phyloP scores from a whole-genome alignment of 2,888 invertebrate species.

The Cosmorhoe ocellata region DNA sequence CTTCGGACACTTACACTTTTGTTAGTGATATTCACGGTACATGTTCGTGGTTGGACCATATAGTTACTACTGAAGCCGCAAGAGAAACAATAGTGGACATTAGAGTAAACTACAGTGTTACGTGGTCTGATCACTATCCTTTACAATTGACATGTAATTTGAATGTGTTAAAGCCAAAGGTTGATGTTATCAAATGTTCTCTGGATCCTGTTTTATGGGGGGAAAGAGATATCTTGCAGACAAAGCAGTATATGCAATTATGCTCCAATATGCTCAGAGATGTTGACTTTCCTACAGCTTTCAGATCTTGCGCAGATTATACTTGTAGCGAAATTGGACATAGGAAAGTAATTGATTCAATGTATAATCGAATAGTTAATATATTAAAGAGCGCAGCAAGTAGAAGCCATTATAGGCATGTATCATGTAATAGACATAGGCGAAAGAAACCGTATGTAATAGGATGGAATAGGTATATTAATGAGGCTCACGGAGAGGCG shows the following conservation, averaged over 20 bases:
- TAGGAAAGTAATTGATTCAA: slow-evolving; percentile 12
- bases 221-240: background rate
- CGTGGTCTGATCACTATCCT: slow-evolving; percentile 29
- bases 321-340: slow-evolving; percentile 19
- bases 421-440: too few species aligned
- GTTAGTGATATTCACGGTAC: slow-evolving; percentile 7
- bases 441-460: too few species aligned
- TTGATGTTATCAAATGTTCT: background rate
- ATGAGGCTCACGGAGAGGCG: too few species aligned
- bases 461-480: too few species aligned
- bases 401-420: too few species aligned
- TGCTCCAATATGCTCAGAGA: slow-evolving; percentile 1
- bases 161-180: background rate
- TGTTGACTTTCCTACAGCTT: slow-evolving; percentile 12
- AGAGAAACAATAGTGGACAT: slow-evolving; percentile 3
- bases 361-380: too few species aligned
- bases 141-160: slow-evolving; percentile 19
- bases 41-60: slow-evolving; percentile 13
- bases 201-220: slow-evolving; percentile 12
- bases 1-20: slow-evolving; percentile 5
- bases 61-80: slow-evolving; percentile 12
- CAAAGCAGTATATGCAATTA: background rate
- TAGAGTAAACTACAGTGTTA: slow-evolving; percentile 13
- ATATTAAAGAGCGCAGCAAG: too few species aligned
- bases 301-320: slow-evolving; percentile 3